These are phyloP conservation scores for Molossus alvarezi DNA, from an alignment of 2,797 vertebrate species.

Conservation along the genomic window DNA sequence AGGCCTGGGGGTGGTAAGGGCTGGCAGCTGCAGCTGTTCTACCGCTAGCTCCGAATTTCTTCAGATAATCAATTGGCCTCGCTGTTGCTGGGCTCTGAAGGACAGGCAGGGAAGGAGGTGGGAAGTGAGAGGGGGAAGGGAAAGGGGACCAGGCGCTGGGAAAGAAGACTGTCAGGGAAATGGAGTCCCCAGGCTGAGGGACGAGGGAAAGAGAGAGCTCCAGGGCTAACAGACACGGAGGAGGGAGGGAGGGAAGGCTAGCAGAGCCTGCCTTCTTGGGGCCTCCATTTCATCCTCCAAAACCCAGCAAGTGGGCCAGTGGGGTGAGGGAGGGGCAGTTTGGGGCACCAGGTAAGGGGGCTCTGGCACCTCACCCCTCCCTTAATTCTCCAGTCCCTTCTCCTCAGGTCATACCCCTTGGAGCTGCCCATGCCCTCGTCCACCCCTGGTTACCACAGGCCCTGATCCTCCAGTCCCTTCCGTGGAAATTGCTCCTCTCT, in stretches of 20 bases:
- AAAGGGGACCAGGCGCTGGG: background rate
- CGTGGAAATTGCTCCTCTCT: background rate
- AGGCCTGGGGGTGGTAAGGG: conserved; percentile 62
- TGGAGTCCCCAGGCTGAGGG: background rate
- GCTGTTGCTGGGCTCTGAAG: conserved; percentile 77
- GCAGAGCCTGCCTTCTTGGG: background rate
- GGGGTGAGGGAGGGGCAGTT: background rate
- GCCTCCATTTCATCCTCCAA: background rate
- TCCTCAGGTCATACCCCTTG: background rate
- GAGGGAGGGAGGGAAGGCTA: background rate
- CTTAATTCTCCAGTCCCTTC: background rate
- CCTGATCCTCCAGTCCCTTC: background rate
- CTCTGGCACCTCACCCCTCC: background rate
- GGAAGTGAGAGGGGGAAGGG: background rate
- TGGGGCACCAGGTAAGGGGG: background rate
- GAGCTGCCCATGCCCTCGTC: background rate
- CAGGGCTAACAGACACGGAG: background rate
- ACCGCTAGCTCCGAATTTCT: conserved; percentile 88
- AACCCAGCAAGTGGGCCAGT: background rate
- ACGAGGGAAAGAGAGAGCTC: background rate
- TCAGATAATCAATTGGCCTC: conserved; percentile 90
- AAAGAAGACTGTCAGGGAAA: background rate
- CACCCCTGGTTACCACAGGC: background rate
- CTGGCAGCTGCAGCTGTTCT: conserved; percentile 88
- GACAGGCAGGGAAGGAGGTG: background rate